phyloP scores from a whole-genome alignment of 2,888 invertebrate species.

The Tipula confusa region DNA sequence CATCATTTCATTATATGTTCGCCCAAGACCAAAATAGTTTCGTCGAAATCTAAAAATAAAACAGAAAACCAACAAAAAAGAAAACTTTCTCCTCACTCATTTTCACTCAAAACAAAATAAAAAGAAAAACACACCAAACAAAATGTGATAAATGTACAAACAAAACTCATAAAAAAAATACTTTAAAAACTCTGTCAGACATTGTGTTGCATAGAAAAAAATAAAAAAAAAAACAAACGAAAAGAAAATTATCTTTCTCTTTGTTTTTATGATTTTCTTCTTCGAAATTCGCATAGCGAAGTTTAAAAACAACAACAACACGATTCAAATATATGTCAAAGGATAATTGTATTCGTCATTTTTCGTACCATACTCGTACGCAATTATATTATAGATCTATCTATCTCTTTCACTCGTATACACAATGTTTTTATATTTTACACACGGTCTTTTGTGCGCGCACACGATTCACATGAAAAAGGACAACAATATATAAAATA shows the following conservation, averaged over 20 bases:
- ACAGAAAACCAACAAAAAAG: too few relatives aligned
- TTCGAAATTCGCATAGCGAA: background rate
- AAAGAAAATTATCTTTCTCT: conserved; percentile 20
- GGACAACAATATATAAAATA: background rate
- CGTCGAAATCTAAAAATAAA: background rate
- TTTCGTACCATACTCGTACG: background rate
- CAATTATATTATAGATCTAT: background rate
- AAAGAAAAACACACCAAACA: background rate
- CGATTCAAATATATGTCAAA: background rate
- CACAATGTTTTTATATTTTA: background rate
- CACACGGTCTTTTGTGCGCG: background rate
- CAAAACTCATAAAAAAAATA: conserved; percentile 13
- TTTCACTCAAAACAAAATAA: background rate
- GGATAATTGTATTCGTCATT: background rate
- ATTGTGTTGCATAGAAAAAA: background rate
- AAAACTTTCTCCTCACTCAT: background rate
- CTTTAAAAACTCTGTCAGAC: background rate
- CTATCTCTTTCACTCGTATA: too few relatives aligned
- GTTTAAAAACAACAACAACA: background rate
- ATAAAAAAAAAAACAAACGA: background rate
- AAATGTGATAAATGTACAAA: conserved; percentile 20
- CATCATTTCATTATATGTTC: background rate
- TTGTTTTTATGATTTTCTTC: background rate
- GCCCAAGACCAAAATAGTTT: background rate
- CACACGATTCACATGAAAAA: background rate